These are phyloP conservation scores for Parnassius glacialis DNA, from an alignment of 2,888 invertebrate species.

Conservation along the genomic window DNA sequence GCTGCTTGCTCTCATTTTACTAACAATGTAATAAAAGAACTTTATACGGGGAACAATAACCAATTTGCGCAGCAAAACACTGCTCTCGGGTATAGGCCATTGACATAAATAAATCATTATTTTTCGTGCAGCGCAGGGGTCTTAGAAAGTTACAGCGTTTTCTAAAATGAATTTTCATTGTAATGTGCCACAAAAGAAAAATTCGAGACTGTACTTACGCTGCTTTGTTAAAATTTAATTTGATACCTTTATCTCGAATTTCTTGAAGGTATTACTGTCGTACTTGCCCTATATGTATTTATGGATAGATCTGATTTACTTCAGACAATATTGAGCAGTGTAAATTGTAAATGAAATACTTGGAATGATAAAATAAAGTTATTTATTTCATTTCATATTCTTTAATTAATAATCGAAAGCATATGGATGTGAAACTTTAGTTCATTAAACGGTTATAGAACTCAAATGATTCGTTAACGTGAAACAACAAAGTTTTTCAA, in stretches of 20 bases:
- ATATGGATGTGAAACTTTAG: not conserved
- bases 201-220: conserved; percentile 58
- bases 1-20: conserved; percentile 66
- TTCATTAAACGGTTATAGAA: conserved; percentile 12
- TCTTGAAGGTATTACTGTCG: conserved; percentile 42
- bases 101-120: conserved; percentile 81
- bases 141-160: conserved; percentile 44
- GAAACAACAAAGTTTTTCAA: conserved; percentile 23
- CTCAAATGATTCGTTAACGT: conserved; percentile 12
- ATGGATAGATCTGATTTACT: not conserved
- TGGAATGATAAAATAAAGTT: not conserved
- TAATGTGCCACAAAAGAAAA: conserved; percentile 76
- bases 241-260: conserved; percentile 75
- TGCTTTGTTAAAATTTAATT: conserved; percentile 79
- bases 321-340: not conserved
- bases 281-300: conserved; percentile 15
- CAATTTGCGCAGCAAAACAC: conserved; percentile 74
- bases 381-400: too few species aligned
- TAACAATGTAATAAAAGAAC: conserved; percentile 78
- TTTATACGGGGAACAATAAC: conserved; percentile 75
- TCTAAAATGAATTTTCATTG: conserved; percentile 71
- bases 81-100: conserved; percentile 64
- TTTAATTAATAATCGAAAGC: too few species aligned
- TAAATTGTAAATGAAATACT: not conserved
- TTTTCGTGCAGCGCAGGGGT: conserved; percentile 47